Percentiles rank a stretch among this genome's conserved stretches.
Evolutionary conservation across 1,140 invertebrate species (phyloP).

Genomic region (Frieseomelitta varia): DNA sequence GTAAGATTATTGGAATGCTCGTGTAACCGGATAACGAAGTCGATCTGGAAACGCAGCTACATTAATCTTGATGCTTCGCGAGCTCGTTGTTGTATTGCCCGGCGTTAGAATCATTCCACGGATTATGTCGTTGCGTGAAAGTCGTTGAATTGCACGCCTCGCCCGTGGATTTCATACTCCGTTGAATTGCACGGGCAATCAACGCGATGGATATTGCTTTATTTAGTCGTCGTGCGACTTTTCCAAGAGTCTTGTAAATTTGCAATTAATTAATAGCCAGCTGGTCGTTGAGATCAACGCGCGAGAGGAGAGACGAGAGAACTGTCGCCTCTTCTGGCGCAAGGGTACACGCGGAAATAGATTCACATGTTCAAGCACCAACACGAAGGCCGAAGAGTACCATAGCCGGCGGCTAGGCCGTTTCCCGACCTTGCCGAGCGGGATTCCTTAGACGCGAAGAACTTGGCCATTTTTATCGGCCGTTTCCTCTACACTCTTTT

Average conservation of each 20-base stretch:
- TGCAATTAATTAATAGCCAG: neutral
- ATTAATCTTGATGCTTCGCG: neutral
- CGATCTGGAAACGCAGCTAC: neutral
- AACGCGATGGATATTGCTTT: neutral
- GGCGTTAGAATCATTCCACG: neutral
- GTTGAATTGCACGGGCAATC: neutral
- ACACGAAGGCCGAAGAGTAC: slow-evolving; percentile 53
- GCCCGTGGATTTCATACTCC: neutral
- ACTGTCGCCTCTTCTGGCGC: neutral
- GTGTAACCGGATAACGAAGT: slow-evolving; percentile 44
- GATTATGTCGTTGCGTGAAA: neutral
- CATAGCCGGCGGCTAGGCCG: slow-evolving; percentile 72
- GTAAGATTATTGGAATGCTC: slow-evolving; percentile 42
- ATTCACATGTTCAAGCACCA: slow-evolving; percentile 12
- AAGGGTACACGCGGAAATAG: slow-evolving; percentile 36
- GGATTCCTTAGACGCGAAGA: slow-evolving; percentile 70
- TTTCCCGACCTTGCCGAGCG: slow-evolving; percentile 73
- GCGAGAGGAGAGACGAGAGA: neutral
- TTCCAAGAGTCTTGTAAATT: neutral
- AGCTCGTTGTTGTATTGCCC: neutral
- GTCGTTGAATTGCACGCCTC: neutral
- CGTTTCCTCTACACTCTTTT: slow-evolving; percentile 50
- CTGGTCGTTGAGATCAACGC: neutral
- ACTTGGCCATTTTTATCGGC: slow-evolving; percentile 59
- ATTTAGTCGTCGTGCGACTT: neutral